phyloP scores from a whole-genome alignment of 2,113 vertebrate species.

The Galemys pyrenaicus region DNA sequence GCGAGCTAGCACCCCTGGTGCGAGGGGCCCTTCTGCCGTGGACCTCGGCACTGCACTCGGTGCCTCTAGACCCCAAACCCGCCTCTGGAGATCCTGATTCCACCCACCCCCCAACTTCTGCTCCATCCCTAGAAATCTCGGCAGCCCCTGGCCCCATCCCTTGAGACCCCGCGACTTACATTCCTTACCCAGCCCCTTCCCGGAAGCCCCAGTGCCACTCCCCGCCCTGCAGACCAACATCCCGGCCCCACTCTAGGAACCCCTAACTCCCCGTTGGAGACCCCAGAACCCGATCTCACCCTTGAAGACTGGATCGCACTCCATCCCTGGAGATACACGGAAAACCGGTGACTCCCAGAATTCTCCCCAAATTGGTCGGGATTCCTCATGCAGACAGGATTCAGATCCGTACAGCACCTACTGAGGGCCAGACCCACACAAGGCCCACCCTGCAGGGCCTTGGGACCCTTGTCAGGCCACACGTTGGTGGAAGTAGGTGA shows the following conservation, averaged over 20 bases:
- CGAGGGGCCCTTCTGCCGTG: background rate
- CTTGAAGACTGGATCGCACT: background rate
- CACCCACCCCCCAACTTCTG: background rate
- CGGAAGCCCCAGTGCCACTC: background rate
- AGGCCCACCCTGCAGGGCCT: no score
- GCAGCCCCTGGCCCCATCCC: background rate
- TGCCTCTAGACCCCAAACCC: no score
- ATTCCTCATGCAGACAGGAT: background rate
- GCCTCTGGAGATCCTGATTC: background rate
- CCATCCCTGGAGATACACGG: background rate
- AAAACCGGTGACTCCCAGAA: background rate
- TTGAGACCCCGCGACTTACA: no score
- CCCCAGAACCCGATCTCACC: background rate
- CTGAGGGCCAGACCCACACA: background rate
- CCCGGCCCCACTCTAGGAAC: no score
- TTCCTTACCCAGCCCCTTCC: no score
- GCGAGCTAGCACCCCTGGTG: rapidly evolving
- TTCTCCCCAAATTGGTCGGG: rapidly evolving
- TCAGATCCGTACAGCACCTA: background rate
- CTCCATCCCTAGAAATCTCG: background rate
- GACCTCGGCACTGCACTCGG: rapidly evolving
- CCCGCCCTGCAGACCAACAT: no score
- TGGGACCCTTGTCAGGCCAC: background rate
- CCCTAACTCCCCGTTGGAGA: background rate
- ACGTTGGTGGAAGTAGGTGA: background rate